Conservation (phyloP, 2,888 invertebrate species). For the Lasioglossum lativentre region DNA sequence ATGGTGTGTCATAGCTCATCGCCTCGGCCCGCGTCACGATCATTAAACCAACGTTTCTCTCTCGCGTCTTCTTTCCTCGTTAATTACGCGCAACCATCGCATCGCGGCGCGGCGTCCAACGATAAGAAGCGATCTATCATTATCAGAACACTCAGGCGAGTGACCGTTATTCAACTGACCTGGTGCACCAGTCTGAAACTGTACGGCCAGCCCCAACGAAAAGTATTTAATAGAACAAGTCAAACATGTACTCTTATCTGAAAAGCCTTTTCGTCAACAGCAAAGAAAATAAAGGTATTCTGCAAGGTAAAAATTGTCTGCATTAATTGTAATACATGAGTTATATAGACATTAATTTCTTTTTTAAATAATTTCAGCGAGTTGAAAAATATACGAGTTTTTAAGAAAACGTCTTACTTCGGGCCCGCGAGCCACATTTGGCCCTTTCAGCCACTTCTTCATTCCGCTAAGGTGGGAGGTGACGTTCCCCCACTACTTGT, state of each 20-base stretch:
- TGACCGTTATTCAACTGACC: slow-evolving; percentile 64
- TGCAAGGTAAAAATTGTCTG: too few relatives aligned
- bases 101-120: not conserved
- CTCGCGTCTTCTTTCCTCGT: slow-evolving; percentile 29
- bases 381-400: too few relatives aligned
- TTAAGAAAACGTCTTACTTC: too few relatives aligned
- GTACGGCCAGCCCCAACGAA: not conserved
- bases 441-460: too few relatives aligned
- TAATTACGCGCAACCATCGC: slow-evolving; percentile 36
- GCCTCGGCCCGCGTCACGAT: slow-evolving; percentile 31
- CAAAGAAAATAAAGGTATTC: too few relatives aligned
- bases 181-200: slow-evolving; percentile 21
- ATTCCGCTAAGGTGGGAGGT: too few relatives aligned
- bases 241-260: not conserved
- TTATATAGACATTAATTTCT: too few relatives aligned
- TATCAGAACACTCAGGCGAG: slow-evolving; percentile 49
- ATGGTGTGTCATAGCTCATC: slow-evolving; percentile 46
- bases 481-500: too few relatives aligned
- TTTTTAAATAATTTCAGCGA: too few relatives aligned
- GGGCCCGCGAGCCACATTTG: too few relatives aligned
- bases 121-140: slow-evolving; percentile 64
- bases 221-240: not conserved
- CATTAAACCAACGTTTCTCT: slow-evolving; percentile 52
- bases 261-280: too few relatives aligned
- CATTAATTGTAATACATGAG: too few relatives aligned